Conservation (phyloP, 2,113 vertebrate genomes). For the Pontoporia blainvillei region DNA sequence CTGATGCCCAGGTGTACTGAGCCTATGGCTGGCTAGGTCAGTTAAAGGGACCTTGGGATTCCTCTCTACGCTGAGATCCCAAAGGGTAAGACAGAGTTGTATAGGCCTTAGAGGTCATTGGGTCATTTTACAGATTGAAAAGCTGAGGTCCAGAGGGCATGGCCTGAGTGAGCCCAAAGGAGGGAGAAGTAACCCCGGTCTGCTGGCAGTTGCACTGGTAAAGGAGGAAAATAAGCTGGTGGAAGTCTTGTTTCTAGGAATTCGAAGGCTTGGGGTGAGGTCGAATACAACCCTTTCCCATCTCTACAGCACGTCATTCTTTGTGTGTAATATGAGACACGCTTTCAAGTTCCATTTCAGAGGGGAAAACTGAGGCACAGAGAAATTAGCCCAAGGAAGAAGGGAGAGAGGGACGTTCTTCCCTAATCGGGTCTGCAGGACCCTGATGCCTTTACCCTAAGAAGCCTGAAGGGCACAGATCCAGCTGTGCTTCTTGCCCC, state of each 20-base stretch:
- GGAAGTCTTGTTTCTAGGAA: neutral
- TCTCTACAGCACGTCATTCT: neutral
- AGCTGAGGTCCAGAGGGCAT: neutral
- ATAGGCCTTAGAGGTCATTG: neutral
- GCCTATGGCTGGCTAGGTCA: neutral
- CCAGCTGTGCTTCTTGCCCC: neutral
- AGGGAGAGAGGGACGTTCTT: neutral
- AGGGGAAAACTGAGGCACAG: neutral
- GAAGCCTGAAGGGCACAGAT: neutral
- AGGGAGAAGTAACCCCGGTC: too few relatives aligned
- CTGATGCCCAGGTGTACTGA: neutral
- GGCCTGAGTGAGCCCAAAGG: neutral
- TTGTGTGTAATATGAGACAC: neutral
- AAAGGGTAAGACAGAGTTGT: neutral
- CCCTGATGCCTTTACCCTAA: neutral
- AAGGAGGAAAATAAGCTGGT: neutral
- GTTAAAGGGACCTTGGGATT: neutral
- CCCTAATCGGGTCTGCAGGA: neutral
- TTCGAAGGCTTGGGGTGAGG: neutral
- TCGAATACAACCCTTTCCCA: rapidly evolving
- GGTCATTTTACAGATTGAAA: neutral
- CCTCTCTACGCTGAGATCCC: neutral
- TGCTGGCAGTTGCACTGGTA: rapidly evolving
- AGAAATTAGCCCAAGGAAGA: neutral
- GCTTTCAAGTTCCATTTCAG: neutral